A percentile compares a stretch with the other conserved stretches of the same genome.
phyloP scores from a whole-genome alignment of 2,888 invertebrate genomes.

The Hirtodrosophila confusa region DNA sequence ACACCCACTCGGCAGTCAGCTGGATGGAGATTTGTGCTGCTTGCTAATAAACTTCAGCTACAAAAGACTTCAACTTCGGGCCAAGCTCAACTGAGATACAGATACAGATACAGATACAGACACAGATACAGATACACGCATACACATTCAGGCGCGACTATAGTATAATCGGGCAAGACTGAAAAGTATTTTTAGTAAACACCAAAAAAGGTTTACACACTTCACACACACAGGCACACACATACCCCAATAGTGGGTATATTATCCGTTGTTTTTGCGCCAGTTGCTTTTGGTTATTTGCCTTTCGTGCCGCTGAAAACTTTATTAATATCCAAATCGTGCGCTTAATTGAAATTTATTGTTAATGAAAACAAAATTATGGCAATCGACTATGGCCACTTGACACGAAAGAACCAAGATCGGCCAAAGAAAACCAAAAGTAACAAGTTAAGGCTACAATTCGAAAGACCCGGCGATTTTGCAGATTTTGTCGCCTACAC shows the following conservation, averaged over 20 bases:
- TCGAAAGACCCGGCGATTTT: slow-evolving; percentile 20
- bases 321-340: slow-evolving; percentile 78
- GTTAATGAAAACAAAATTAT: slow-evolving; percentile 73
- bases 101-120: slow-evolving; percentile 10
- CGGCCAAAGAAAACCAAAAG: slow-evolving; percentile 26
- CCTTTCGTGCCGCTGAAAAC: slow-evolving; percentile 71
- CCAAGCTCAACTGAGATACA: slow-evolving; percentile 21
- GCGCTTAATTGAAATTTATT: slow-evolving; percentile 80
- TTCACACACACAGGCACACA: slow-evolving; percentile 20
- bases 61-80: slow-evolving; percentile 11
- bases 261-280: not conserved
- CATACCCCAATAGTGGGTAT: slow-evolving; percentile 1
- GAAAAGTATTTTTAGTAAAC: slow-evolving; percentile 21
- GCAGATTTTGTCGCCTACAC: slow-evolving; percentile 48
- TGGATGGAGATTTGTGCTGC: slow-evolving; percentile 34
- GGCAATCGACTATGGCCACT: slow-evolving; percentile 61
- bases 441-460: slow-evolving; percentile 5
- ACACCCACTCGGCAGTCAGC: slow-evolving; percentile 51
- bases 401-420: slow-evolving; percentile 66
- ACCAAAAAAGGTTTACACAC: slow-evolving; percentile 52
- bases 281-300: slow-evolving; percentile 53
- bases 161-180: slow-evolving; percentile 22
- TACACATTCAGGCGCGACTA: slow-evolving; percentile 1
- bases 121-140: slow-evolving; percentile 15
- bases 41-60: slow-evolving; percentile 57